Conservation (phyloP, 2,888 invertebrate species). For the Agriotes lineatus region DNA sequence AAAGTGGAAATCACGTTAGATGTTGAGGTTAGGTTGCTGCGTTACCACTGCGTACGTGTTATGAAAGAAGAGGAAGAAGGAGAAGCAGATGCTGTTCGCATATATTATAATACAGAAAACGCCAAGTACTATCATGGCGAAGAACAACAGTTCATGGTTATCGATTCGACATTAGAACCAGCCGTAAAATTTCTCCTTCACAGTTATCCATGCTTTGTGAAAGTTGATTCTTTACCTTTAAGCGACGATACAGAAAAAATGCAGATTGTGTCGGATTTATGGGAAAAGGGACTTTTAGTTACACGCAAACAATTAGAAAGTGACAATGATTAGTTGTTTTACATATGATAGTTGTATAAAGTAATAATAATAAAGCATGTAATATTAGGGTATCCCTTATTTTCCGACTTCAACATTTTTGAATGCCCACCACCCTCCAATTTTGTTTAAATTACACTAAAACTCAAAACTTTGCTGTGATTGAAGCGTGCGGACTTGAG, state of each 20-base stretch:
- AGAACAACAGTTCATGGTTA: constrained; percentile 82
- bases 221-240: constrained; percentile 79
- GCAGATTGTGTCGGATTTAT: constrained; percentile 78
- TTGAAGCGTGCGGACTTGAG: too few relatives aligned
- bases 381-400: too few relatives aligned
- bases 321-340: background rate
- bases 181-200: constrained; percentile 79
- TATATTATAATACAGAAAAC: constrained; percentile 90
- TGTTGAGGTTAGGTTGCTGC: constrained; percentile 71
- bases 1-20: constrained; percentile 75
- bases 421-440: too few relatives aligned
- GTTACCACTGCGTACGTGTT: constrained; percentile 71
- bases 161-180: constrained; percentile 76
- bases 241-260: constrained; percentile 76
- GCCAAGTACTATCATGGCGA: constrained; percentile 86
- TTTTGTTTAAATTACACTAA: too few relatives aligned
- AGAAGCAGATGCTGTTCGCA: constrained; percentile 70
- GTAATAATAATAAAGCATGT: too few relatives aligned
- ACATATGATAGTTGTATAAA: background rate
- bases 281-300: constrained; percentile 86
- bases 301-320: constrained; percentile 71
- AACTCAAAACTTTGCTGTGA: too few relatives aligned
- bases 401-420: too few relatives aligned
- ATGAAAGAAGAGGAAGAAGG: constrained; percentile 76
- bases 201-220: constrained; percentile 82